Conservation (phyloP, 2,888 invertebrate species). For the Apodemia zela region DNA sequence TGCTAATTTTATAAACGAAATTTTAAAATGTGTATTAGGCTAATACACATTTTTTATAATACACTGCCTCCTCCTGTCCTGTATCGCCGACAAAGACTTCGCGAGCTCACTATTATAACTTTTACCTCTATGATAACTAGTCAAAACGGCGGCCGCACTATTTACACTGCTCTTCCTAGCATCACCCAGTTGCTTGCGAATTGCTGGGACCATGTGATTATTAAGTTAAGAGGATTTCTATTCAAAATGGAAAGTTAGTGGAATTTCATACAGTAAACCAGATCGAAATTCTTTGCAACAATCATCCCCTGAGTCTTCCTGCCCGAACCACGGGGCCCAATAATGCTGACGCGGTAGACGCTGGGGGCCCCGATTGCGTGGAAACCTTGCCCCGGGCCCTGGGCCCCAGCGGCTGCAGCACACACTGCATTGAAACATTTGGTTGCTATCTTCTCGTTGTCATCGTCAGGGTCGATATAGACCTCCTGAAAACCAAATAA, state of each 20-base stretch:
- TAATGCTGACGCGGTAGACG: conserved; percentile 77
- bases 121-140: too few relatives aligned
- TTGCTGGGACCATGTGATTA: too few relatives aligned
- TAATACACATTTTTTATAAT: too few relatives aligned
- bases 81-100: too few relatives aligned
- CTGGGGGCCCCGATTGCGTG: conserved; percentile 69
- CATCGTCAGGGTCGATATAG: conserved; percentile 45
- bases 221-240: neutral
- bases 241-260: neutral
- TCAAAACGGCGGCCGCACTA: too few relatives aligned
- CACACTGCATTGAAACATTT: conserved; percentile 62
- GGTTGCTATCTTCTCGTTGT: conserved; percentile 39
- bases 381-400: conserved; percentile 50
- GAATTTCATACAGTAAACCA: conserved; percentile 57
- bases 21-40: too few relatives aligned
- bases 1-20: too few relatives aligned
- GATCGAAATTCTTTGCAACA: conserved; percentile 72
- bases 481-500: conserved; percentile 48
- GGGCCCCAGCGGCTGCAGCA: conserved; percentile 53
- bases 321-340: conserved; percentile 82
- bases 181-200: too few relatives aligned
- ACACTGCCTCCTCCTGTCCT: too few relatives aligned
- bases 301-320: conserved; percentile 74
- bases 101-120: too few relatives aligned
- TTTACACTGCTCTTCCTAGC: too few relatives aligned